Evolutionary conservation across 2,797 vertebrate species (phyloP).

Genomic region (Petrocephalus sullivani): DNA sequence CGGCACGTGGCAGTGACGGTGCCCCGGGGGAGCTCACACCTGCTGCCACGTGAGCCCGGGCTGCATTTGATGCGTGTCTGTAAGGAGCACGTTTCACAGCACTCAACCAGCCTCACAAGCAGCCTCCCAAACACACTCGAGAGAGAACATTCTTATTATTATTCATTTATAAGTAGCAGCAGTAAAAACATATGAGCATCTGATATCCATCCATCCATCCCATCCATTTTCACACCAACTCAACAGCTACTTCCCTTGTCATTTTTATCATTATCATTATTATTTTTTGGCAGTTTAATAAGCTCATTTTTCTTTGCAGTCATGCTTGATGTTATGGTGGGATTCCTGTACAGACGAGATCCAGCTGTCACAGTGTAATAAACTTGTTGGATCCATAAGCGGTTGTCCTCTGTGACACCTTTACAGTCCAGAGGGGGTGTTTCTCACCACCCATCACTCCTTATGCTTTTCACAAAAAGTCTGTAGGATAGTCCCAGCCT

Average conservation of each 20-base stretch:
- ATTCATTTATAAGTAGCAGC: not conserved
- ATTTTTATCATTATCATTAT: not conserved
- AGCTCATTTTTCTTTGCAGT: not conserved
- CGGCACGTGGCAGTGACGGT: not conserved
- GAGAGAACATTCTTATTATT: not conserved
- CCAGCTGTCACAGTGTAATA: not conserved
- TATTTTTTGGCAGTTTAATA: conserved; percentile 8
- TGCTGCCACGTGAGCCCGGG: not conserved
- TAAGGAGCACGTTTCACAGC: not conserved
- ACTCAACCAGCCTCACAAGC: not conserved
- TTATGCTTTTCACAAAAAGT: not conserved
- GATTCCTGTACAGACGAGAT: not conserved
- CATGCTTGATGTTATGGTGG: not conserved
- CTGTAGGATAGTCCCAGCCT: not conserved
- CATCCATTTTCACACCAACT: not conserved
- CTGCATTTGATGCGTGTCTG: not conserved
- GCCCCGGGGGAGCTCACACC: not conserved
- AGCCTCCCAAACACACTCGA: not conserved
- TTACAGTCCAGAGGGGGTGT: not conserved
- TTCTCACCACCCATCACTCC: not conserved
- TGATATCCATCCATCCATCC: not conserved
- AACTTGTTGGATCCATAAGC: not conserved
- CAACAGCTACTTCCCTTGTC: not conserved
- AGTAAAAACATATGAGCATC: not conserved
- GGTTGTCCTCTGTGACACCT: not conserved